phyloP scores from a whole-genome alignment of 2,113 vertebrate species.

The Strigops habroptila region DNA sequence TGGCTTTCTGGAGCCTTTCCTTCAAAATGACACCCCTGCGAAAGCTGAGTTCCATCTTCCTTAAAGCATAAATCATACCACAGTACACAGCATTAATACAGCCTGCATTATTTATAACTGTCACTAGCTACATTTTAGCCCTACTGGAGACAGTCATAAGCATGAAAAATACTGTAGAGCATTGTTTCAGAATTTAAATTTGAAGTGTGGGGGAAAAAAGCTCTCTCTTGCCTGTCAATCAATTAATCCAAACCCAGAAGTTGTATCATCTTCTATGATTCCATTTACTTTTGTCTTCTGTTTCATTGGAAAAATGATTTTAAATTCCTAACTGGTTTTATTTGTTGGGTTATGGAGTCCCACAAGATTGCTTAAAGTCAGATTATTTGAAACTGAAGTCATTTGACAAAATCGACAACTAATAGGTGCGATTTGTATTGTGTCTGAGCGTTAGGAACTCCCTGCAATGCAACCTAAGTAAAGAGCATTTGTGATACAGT shows the following conservation, averaged over 20 bases:
- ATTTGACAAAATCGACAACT: background rate
- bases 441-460: background rate
- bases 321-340: background rate
- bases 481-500: background rate
- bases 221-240: background rate
- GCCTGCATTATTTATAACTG: constrained; percentile 9
- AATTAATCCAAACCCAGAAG: background rate
- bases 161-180: background rate
- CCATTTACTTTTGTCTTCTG: background rate
- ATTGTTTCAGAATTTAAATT: constrained; percentile 19
- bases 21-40: background rate
- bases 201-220: background rate
- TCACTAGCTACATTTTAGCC: background rate
- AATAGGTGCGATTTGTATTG: background rate
- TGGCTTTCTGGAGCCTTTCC: background rate
- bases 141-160: background rate
- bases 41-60: background rate
- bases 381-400: background rate
- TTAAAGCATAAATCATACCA: background rate
- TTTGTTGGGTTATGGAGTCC: background rate
- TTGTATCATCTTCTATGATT: background rate
- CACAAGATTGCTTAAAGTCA: background rate
- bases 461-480: background rate
- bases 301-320: background rate
- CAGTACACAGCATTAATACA: background rate